Percentiles rank a stretch among this genome's conserved stretches.
Conservation (phyloP, 2,113 vertebrate genomes). For the Enhydra lutris region DNA sequence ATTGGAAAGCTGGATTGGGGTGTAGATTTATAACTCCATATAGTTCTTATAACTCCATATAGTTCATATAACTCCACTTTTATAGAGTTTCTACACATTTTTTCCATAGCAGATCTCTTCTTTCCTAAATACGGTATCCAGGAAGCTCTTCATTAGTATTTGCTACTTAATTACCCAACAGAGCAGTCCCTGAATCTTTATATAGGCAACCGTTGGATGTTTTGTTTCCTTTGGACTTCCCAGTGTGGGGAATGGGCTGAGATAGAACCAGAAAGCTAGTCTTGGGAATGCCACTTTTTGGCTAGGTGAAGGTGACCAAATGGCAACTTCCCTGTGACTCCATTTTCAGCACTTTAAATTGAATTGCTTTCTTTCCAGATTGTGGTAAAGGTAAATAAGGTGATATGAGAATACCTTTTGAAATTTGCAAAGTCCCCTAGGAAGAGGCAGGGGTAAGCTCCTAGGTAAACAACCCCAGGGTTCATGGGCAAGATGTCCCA, state of each 20-base stretch:
- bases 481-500: neutral
- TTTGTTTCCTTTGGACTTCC: neutral
- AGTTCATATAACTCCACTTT: neutral
- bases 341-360: neutral
- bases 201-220: neutral
- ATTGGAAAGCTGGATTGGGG: neutral
- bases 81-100: neutral
- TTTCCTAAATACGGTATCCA: neutral
- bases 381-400: neutral
- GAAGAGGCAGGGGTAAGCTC: neutral
- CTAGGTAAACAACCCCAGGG: neutral
- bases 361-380: neutral
- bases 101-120: neutral
- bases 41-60: neutral
- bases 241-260: neutral
- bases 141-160: neutral
- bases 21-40: constrained; percentile 32
- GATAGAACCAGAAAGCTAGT: neutral
- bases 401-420: neutral
- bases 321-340: neutral
- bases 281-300: neutral
- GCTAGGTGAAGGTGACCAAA: neutral
- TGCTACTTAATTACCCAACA: neutral
- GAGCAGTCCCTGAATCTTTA: neutral
- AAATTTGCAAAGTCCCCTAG: neutral